Evolutionary conservation across 2,113 vertebrate genomes (phyloP).

Genomic region (Paraplagusia blochii): DNA sequence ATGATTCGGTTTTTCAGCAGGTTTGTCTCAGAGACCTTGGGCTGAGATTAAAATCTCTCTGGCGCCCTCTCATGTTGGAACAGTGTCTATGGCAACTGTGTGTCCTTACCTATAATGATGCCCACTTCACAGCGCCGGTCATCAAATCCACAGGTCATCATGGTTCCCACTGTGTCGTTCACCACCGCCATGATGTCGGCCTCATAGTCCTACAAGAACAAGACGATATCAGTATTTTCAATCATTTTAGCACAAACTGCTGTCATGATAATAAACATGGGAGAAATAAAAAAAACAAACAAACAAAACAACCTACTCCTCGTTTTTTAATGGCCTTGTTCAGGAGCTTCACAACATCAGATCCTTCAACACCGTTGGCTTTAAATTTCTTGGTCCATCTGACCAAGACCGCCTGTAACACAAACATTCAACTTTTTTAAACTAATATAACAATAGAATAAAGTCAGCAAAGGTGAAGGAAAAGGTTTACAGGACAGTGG

Average conservation of each 20-base stretch:
- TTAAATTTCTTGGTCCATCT: slow-evolving; percentile 98
- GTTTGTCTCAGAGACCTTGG: too few species aligned
- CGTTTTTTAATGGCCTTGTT: slow-evolving; percentile 96
- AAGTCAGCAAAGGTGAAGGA: too few species aligned
- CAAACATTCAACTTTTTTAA: not conserved
- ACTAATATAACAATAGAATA: too few species aligned
- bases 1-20: not conserved
- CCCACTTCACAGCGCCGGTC: slow-evolving; percentile 97
- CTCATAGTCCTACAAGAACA: slow-evolving; percentile 84
- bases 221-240: not conserved
- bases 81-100: not conserved
- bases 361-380: slow-evolving; percentile 91
- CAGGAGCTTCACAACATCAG: slow-evolving; percentile 90
- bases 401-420: slow-evolving; percentile 83
- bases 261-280: not conserved
- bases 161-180: slow-evolving; percentile 94
- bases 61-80: slow-evolving; percentile 36
- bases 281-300: not conserved
- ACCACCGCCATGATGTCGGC: slow-evolving; percentile 97
- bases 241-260: too few species aligned
- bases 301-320: slow-evolving; percentile 77
- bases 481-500: too few species aligned
- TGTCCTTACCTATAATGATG: slow-evolving; percentile 89
- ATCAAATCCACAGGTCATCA: slow-evolving; percentile 99
- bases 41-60: not conserved